These are phyloP conservation scores for Euura saliciscinereae DNA, from an alignment of 1,140 invertebrate genomes.

Conservation along the genomic window DNA sequence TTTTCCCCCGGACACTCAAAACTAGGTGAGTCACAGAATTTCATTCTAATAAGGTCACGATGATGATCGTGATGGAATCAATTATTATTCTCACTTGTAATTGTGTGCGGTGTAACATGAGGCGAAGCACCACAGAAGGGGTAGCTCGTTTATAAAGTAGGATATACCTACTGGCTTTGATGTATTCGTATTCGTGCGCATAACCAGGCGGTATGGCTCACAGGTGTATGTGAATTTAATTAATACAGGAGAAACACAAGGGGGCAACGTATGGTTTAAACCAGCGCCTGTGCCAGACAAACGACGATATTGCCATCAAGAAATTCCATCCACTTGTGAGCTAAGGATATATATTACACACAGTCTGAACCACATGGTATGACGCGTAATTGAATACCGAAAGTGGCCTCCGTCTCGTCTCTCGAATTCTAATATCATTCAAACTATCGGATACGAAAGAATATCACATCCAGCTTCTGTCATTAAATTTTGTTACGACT, in stretches of 20 bases:
- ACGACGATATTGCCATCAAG: conserved; percentile 3
- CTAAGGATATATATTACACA: not conserved
- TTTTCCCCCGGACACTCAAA: no score
- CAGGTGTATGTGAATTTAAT: not conserved
- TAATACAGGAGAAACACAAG: not conserved
- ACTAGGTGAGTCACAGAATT: no score
- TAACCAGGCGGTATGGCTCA: not conserved
- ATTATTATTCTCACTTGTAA: no score
- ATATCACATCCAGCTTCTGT: no score
- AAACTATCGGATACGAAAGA: no score
- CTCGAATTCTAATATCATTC: no score
- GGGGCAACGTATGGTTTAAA: not conserved
- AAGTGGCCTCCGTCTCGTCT: not conserved
- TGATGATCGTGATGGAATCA: no score
- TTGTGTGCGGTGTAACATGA: no score
- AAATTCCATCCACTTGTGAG: not conserved
- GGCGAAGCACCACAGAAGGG: no score
- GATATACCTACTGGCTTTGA: not conserved
- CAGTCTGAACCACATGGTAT: not conserved
- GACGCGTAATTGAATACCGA: not conserved
- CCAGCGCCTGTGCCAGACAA: not conserved
- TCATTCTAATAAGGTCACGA: no score
- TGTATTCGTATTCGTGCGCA: not conserved
- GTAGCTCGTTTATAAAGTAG: no score
- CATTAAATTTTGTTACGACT: no score